Evolutionary conservation across 2,888 invertebrate species (phyloP).

Genomic region (Lasioglossum malachurum): DNA sequence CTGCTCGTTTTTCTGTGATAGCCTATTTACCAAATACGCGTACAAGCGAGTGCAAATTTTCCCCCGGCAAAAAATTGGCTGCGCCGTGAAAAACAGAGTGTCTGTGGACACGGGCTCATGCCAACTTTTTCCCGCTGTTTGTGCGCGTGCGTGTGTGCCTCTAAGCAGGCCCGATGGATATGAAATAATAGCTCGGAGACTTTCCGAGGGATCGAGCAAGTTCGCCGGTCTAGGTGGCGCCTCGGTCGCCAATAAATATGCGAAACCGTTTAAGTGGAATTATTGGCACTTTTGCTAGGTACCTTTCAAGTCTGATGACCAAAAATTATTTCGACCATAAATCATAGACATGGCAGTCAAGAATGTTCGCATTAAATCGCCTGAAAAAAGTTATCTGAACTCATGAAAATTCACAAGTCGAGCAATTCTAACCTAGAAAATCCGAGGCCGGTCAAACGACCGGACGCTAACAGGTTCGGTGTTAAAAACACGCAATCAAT

Average conservation of each 20-base stretch:
- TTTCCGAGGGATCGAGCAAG: neutral
- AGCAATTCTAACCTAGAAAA: neutral
- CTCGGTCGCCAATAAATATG: neutral
- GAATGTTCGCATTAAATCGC: no score
- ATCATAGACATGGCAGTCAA: no score
- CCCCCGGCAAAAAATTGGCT: neutral
- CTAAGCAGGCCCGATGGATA: neutral
- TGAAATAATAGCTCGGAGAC: neutral
- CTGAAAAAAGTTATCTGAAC: no score
- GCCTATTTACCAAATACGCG: constrained; percentile 34
- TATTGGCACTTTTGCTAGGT: neutral
- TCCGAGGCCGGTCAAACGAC: neutral
- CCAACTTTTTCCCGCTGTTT: neutral
- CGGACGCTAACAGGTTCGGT: neutral
- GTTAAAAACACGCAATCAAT: neutral
- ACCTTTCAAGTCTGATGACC: no score
- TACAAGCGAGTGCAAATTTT: constrained; percentile 32
- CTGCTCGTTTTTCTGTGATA: constrained; percentile 24
- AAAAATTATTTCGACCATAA: no score
- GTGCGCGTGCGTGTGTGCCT: neutral
- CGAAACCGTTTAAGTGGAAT: neutral
- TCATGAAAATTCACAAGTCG: no score
- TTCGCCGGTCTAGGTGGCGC: neutral
- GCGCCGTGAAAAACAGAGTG: constrained; percentile 28
- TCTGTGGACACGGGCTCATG: neutral